A percentile compares a stretch with the other conserved stretches of the same genome.
phyloP scores from a whole-genome alignment of 1,140 invertebrate genomes.

The Cydia pomonella region DNA sequence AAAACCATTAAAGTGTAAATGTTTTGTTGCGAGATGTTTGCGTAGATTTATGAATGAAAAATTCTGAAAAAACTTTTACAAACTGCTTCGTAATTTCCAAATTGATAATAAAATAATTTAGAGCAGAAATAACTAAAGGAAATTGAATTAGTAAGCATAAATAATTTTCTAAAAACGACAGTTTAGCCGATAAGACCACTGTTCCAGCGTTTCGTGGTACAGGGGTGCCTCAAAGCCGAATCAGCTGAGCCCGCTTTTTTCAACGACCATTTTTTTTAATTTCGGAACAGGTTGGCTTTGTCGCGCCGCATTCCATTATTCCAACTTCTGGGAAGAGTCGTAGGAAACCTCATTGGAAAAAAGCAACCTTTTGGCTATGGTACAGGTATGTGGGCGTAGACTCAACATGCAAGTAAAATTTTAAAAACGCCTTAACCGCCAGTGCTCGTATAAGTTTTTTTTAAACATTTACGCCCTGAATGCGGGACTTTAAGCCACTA shows the following conservation, averaged over 20 bases:
- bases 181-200: constrained; percentile 33
- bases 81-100: background rate
- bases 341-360: constrained; percentile 36
- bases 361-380: constrained; percentile 35
- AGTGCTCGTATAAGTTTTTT: background rate
- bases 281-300: constrained; percentile 56
- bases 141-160: background rate
- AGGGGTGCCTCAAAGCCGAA: constrained; percentile 61
- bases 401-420: background rate
- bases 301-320: constrained; percentile 53
- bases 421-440: background rate
- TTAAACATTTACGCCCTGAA: background rate
- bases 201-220: constrained; percentile 45
- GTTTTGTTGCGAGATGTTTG: background rate
- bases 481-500: background rate
- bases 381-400: constrained; percentile 31
- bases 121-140: background rate
- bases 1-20: background rate
- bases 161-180: background rate
- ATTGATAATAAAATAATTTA: background rate
- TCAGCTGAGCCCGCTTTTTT: constrained; percentile 65
- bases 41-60: background rate
- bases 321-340: constrained; percentile 58
- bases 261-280: constrained; percentile 56
- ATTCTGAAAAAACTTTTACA: background rate